Evolutionary conservation across 2,888 invertebrate genomes (phyloP).

Genomic region (Hypsopygia costalis): DNA sequence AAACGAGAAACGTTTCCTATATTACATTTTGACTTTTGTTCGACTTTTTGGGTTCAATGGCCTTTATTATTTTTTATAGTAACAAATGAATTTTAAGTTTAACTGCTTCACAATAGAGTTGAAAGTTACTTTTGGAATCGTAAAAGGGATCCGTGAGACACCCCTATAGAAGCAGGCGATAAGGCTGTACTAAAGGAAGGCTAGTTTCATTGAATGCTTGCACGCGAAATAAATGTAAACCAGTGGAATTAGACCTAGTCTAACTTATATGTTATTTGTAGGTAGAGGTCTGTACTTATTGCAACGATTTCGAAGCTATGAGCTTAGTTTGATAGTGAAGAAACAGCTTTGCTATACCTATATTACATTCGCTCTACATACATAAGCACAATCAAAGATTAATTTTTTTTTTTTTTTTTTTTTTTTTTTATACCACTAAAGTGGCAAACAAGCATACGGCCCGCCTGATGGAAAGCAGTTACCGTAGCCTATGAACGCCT

Average conservation of each 20-base stretch:
- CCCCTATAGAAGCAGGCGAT: constrained; percentile 18
- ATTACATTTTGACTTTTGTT: not conserved
- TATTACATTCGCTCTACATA: too few species aligned
- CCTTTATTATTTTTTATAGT: not conserved
- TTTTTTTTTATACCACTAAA: too few species aligned
- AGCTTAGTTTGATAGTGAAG: not conserved
- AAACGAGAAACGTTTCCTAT: not conserved
- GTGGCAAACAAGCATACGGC: too few species aligned
- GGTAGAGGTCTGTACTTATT: not conserved
- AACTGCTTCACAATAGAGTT: not conserved
- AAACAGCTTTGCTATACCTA: too few species aligned
- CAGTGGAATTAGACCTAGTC: not conserved
- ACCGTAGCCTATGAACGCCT: too few species aligned
- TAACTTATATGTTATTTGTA: not conserved
- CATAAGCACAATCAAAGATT: too few species aligned
- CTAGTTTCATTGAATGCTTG: constrained; percentile 17
- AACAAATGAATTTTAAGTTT: not conserved
- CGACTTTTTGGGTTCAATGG: not conserved
- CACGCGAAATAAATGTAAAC: constrained; percentile 14
- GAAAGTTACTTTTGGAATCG: not conserved
- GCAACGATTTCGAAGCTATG: not conserved
- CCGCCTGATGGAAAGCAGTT: too few species aligned
- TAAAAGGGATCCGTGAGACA: constrained; percentile 12
- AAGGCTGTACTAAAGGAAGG: constrained; percentile 16
- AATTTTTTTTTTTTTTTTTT: too few species aligned